These are phyloP conservation scores for Sarcophaga caerulescens DNA, from an alignment of 2,888 invertebrate genomes.

Conservation along the genomic window DNA sequence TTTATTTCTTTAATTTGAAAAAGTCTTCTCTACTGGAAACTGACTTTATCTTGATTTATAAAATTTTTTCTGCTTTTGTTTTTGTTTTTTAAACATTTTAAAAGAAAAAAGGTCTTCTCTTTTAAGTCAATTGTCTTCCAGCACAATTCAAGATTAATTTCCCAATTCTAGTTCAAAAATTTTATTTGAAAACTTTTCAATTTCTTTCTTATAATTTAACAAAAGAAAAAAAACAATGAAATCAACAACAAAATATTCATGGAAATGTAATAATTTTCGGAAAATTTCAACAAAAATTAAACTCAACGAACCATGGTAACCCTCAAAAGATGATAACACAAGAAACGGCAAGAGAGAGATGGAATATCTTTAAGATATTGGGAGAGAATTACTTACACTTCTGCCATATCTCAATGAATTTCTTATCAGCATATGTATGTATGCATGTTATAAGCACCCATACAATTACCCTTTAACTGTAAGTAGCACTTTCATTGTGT, in stretches of 20 bases:
- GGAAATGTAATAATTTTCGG: neutral
- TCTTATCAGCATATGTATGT: neutral
- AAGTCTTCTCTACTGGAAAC: slow-evolving; percentile 4
- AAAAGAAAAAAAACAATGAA: neutral
- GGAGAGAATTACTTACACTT: neutral
- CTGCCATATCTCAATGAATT: no score
- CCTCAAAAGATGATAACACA: neutral
- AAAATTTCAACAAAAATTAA: slow-evolving; percentile 1
- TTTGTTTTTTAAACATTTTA: neutral
- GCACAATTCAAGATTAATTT: slow-evolving; percentile 56
- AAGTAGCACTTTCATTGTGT: neutral
- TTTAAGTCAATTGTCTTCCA: slow-evolving; percentile 13
- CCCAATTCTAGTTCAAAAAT: slow-evolving; percentile 55
- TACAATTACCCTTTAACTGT: neutral
- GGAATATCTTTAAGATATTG: neutral
- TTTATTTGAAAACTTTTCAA: slow-evolving; percentile 65
- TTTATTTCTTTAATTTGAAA: neutral
- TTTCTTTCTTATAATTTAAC: slow-evolving; percentile 47
- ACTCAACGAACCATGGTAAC: slow-evolving; percentile 48
- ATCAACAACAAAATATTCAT: neutral
- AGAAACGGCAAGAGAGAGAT: neutral
- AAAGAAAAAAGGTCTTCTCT: neutral
- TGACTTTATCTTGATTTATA: neutral
- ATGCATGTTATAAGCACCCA: neutral
- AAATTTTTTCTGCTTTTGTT: neutral